These are phyloP conservation scores for Coptotermes formosanus DNA, from an alignment of 1,140 invertebrate species.

Conservation along the genomic window DNA sequence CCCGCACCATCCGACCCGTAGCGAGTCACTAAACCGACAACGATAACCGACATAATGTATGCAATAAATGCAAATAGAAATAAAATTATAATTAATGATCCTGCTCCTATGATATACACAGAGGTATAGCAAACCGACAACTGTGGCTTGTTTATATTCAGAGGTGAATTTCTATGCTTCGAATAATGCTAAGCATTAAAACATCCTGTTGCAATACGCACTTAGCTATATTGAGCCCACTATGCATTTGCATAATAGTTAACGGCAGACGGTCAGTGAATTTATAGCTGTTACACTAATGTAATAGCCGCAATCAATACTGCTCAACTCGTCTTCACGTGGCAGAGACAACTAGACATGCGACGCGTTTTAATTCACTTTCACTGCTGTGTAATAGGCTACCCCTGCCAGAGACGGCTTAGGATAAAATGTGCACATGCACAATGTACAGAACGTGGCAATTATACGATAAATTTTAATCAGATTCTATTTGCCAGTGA, in stretches of 20 bases:
- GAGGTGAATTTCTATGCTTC: background rate
- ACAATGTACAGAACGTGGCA: background rate
- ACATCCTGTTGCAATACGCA: background rate
- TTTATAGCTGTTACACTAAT: background rate
- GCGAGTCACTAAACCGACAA: too few species aligned
- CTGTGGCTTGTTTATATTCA: too few species aligned
- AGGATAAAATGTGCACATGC: background rate
- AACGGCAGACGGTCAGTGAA: background rate
- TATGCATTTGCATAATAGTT: background rate
- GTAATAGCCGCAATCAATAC: background rate
- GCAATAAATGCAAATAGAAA: too few species aligned
- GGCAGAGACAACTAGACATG: background rate
- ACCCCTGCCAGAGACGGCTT: background rate
- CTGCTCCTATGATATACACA: too few species aligned
- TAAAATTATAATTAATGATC: too few species aligned
- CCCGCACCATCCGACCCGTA: too few species aligned
- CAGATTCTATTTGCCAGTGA: too few species aligned
- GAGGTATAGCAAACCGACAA: too few species aligned
- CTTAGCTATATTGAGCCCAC: background rate
- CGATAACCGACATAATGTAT: too few species aligned
- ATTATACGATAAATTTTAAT: too few species aligned
- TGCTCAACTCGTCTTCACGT: background rate
- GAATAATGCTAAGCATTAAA: background rate
- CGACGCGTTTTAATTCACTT: background rate
- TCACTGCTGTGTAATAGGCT: background rate